Evolutionary conservation across 2,797 vertebrate species (phyloP).

Genomic region (Cichlasoma orientale): DNA sequence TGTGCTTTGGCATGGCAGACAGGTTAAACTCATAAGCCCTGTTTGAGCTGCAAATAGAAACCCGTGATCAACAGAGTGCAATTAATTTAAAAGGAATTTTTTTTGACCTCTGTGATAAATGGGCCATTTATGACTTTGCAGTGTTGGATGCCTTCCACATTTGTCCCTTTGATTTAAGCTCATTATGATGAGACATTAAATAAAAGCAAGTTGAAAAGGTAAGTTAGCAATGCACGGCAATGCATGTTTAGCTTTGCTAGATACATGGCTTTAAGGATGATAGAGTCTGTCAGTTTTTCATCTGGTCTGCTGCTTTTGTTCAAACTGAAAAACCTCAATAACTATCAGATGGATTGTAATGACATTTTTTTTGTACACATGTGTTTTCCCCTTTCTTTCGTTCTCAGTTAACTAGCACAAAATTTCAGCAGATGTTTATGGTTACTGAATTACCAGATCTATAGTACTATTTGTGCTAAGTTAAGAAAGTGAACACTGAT

Average conservation of each 20-base stretch:
- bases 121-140: background rate
- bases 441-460: background rate
- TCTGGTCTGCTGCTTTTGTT: background rate
- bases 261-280: background rate
- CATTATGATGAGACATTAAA: background rate
- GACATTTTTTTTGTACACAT: background rate
- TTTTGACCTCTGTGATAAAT: background rate
- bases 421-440: background rate
- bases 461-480: background rate
- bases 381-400: background rate
- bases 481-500: background rate
- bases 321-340: background rate
- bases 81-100: conserved; percentile 47
- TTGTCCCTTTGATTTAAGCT: background rate
- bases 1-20: conserved; percentile 18
- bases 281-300: background rate
- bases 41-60: conserved; percentile 50
- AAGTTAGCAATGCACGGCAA: background rate
- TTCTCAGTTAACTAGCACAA: background rate
- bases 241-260: background rate
- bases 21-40: conserved; percentile 44
- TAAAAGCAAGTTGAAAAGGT: background rate
- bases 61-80: conserved; percentile 35
- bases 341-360: background rate
- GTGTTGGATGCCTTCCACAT: background rate